These are phyloP conservation scores for Nebria ingens DNA, from an alignment of 1,140 invertebrate species.

Conservation along the genomic window DNA sequence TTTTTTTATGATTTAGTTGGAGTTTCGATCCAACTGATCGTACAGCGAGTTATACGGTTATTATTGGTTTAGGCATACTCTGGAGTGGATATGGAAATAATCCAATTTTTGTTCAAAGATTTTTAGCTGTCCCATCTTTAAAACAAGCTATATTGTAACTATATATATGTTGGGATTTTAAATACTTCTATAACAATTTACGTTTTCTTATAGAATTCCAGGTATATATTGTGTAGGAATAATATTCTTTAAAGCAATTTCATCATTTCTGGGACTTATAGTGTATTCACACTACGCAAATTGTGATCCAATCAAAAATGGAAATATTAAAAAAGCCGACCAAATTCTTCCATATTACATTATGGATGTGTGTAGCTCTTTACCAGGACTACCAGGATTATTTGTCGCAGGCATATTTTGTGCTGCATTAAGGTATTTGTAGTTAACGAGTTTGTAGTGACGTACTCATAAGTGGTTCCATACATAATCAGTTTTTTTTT, in stretches of 20 bases:
- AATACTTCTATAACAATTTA: neutral
- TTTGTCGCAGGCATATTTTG: slow-evolving; percentile 50
- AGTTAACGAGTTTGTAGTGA: too few relatives aligned
- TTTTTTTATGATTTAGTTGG: slow-evolving; percentile 25
- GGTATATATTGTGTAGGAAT: slow-evolving; percentile 7
- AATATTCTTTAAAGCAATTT: slow-evolving; percentile 13
- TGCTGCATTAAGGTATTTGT: slow-evolving; percentile 47
- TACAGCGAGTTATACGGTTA: slow-evolving; percentile 44
- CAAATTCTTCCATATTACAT: slow-evolving; percentile 40
- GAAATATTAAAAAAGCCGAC: slow-evolving; percentile 34
- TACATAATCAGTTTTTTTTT: too few relatives aligned
- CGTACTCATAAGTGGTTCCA: too few relatives aligned
- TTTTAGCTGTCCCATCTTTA: slow-evolving; percentile 39
- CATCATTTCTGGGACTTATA: slow-evolving; percentile 49
- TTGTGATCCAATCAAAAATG: slow-evolving; percentile 53
- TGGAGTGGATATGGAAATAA: slow-evolving; percentile 46
- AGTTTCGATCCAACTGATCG: slow-evolving; percentile 40
- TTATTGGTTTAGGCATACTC: slow-evolving; percentile 42
- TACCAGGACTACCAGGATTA: slow-evolving; percentile 42
- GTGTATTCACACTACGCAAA: slow-evolving; percentile 56
- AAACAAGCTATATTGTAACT: slow-evolving; percentile 37
- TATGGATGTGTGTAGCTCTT: slow-evolving; percentile 35
- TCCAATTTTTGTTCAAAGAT: slow-evolving; percentile 46
- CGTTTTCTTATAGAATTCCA: slow-evolving; percentile 8
- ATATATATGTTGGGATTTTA: neutral